phyloP scores from a whole-genome alignment of 1,140 invertebrate species.

The Zophobas morio region DNA sequence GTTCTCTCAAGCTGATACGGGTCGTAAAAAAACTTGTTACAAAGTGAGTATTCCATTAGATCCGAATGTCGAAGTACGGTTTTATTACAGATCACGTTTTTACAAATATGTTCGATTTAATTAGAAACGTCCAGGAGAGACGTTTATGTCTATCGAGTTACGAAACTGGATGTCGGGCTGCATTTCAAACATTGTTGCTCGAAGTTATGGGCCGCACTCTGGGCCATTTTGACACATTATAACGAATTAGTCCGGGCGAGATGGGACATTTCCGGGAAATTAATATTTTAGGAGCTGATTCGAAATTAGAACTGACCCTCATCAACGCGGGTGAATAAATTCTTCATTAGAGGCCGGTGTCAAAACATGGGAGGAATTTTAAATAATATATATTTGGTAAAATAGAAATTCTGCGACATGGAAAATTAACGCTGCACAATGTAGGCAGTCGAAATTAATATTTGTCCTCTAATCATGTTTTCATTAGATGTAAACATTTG shows the following conservation, averaged over 20 bases:
- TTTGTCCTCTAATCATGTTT: no score
- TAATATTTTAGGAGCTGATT: constrained; percentile 27
- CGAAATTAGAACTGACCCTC: constrained; percentile 24
- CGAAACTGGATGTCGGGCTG: constrained; percentile 8
- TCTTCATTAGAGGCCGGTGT: constrained; percentile 14
- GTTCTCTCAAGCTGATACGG: constrained; percentile 24
- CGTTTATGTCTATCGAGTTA: constrained; percentile 33
- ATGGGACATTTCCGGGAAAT: constrained; percentile 41
- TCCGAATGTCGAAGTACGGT: constrained; percentile 19
- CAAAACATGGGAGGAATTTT: not conserved
- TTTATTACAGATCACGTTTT: constrained; percentile 37
- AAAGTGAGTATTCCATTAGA: constrained; percentile 36
- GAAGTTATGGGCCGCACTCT: not conserved
- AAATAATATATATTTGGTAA: not conserved
- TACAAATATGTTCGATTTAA: constrained; percentile 41
- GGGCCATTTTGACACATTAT: constrained; percentile 17
- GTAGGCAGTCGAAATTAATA: no score
- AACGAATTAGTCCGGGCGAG: constrained; percentile 18
- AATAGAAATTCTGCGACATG: no score
- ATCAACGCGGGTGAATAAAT: constrained; percentile 11
- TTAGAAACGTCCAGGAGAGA: constrained; percentile 29
- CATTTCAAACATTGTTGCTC: constrained; percentile 10
- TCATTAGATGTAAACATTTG: no score
- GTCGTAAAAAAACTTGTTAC: constrained; percentile 41
- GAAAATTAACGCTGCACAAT: no score